Evolutionary conservation across 2,888 invertebrate genomes (phyloP), one percentile per base, ranked within the genome.

Genomic region (Erynnis tages): DNA sequence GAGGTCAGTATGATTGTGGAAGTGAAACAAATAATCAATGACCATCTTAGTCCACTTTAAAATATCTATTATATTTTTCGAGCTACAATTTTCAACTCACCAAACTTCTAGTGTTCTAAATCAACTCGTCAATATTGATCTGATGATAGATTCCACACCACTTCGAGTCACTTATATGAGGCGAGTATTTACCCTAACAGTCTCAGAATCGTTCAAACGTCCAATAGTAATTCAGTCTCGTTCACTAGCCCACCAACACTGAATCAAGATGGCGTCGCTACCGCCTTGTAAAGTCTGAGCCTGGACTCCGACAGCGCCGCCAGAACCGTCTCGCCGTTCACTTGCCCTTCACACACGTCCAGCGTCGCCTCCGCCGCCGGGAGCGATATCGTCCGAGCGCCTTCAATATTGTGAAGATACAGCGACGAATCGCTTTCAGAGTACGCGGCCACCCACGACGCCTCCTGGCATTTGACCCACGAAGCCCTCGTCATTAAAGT

Each of bases 351-450:
- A 59, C 92, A 91, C 23, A 94, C 87, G 66, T 96, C 95, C 17
- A 94, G 73, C 6, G 95, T 91, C 0, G 93, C 90, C 58, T 94
- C 93, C 0, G 91, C 88, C 0, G 93, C 91, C 0, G 93, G 91
- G 44, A 95, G 66, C 0, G 90, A 91, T 65, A 83, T 69, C 0
- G 76, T 74, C 43, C 79, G 64, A 70, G 90, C 54, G 74, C 83
- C 75, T 78, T 91, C 69, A 75, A 90, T 11, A 52, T 93, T 94
- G 88, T 94, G 94, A 0, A 95, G 76, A 40, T 91, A 88, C 17
- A 95, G 75, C 7, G 91, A 79, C 2, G 91, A 91, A n/a, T 90
- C 92, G 45, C 93, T 92, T 75, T 96, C 96, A 54, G 95, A 93
- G 65, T 95, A 93, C 0, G 94, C 94, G 0, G 94, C 93, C 0